phyloP scores from a whole-genome alignment of 2,797 vertebrate genomes.

The Champsocephalus esox region DNA sequence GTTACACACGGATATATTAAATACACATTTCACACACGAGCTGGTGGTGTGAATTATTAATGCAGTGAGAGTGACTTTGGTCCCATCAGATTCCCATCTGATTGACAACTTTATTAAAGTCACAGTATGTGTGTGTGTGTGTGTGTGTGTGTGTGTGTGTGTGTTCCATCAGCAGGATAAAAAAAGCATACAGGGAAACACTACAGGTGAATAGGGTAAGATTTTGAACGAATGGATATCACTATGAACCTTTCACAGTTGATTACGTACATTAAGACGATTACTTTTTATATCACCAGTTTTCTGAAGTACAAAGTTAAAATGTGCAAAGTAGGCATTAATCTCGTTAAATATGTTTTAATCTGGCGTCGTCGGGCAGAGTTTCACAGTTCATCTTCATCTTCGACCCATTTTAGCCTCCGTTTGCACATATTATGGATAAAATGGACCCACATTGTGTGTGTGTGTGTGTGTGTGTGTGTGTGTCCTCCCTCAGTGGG shows the following conservation, averaged over 20 bases:
- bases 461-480: constrained; percentile 11
- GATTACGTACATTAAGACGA: too few species aligned
- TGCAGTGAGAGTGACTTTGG: constrained; percentile 69
- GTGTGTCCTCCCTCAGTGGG: constrained; percentile 74
- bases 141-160: constrained; percentile 18
- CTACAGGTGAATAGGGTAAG: too few species aligned
- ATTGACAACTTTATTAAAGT: constrained; percentile 76
- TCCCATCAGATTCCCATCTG: constrained; percentile 87
- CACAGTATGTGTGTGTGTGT: constrained; percentile 61
- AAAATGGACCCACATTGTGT: background rate
- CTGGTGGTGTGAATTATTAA: constrained; percentile 45
- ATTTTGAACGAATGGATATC: too few species aligned
- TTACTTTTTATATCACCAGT: too few species aligned
- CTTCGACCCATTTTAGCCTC: constrained; percentile 2
- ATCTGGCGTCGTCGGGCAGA: constrained; percentile 12
- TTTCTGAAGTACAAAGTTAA: too few species aligned
- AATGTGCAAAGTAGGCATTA: too few species aligned
- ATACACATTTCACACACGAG: background rate
- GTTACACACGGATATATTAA: too few species aligned
- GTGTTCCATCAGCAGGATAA: background rate
- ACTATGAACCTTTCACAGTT: too few species aligned
- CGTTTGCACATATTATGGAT: background rate
- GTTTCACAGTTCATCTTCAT: constrained; percentile 12
- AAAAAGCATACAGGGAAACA: too few species aligned
- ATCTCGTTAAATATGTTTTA: background rate